A percentile compares a stretch with the other conserved stretches of the same genome.
Conservation (phyloP, 2,797 vertebrate species). For the Gallinago stenura region DNA sequence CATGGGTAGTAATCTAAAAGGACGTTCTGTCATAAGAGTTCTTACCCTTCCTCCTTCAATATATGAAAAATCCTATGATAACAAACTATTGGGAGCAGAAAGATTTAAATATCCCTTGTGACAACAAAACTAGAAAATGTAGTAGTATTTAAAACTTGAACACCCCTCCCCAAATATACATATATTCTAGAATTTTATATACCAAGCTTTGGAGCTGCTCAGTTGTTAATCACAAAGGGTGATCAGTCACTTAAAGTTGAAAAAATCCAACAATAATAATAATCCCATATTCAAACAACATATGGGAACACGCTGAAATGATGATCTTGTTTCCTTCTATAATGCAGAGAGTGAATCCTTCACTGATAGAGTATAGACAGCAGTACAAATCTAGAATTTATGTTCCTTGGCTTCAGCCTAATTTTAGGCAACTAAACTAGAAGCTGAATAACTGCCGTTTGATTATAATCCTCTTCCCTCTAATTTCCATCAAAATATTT, state of each 20-base stretch:
- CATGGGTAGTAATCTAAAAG: neutral
- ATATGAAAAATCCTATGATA: neutral
- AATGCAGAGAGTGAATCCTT: neutral
- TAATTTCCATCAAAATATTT: neutral
- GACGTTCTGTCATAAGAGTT: neutral
- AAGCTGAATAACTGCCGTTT: neutral
- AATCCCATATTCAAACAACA: neutral
- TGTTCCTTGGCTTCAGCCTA: neutral
- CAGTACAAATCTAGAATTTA: neutral
- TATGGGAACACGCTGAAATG: neutral
- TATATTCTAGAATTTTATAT: neutral
- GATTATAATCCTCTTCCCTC: neutral
- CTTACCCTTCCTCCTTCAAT: neutral
- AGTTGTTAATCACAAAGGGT: neutral
- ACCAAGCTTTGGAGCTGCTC: neutral
- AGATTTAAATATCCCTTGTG: neutral
- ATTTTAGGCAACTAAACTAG: neutral
- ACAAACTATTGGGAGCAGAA: neutral
- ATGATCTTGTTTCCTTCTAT: neutral
- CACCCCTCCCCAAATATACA: neutral
- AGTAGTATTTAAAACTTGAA: neutral
- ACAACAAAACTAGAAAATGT: neutral
- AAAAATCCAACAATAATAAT: neutral
- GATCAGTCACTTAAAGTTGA: neutral
- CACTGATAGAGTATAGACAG: neutral